phyloP scores from a whole-genome alignment of 2,888 invertebrate species.

The Plebejus argus region DNA sequence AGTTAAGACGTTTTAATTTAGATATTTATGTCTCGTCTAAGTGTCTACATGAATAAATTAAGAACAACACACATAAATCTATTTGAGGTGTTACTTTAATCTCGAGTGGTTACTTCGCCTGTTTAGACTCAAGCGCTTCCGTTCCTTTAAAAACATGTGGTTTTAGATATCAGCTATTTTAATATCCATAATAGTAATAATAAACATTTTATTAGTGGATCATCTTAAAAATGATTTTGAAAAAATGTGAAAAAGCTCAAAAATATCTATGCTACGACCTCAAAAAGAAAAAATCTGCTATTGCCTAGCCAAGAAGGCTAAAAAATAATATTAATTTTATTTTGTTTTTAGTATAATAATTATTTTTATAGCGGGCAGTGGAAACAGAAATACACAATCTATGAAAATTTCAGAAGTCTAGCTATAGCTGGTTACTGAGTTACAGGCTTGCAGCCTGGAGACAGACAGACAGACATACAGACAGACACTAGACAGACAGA shows the following conservation, averaged over 20 bases:
- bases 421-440: no score
- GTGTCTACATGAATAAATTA: conserved; percentile 66
- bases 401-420: no score
- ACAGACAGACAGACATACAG: no score
- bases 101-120: conserved; percentile 58
- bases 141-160: conserved; percentile 49
- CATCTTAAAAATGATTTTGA: neutral
- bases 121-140: conserved; percentile 61
- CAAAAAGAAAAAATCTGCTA: neutral
- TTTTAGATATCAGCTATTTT: conserved; percentile 37
- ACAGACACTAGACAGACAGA: no score
- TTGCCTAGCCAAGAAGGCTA: no score
- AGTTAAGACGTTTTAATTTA: conserved; percentile 25
- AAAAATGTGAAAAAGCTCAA: neutral
- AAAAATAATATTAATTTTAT: no score
- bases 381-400: no score
- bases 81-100: conserved; percentile 73
- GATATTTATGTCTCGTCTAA: conserved; percentile 51
- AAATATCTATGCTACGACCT: neutral
- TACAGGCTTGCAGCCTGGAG: no score
- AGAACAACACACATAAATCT: conserved; percentile 58
- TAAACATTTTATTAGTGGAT: neutral
- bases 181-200: neutral
- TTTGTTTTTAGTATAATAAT: no score
- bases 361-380: no score